Base-by-base conservation (phyloP, 2,113 vertebrate species). In the Podarcis cretensis region DNA sequence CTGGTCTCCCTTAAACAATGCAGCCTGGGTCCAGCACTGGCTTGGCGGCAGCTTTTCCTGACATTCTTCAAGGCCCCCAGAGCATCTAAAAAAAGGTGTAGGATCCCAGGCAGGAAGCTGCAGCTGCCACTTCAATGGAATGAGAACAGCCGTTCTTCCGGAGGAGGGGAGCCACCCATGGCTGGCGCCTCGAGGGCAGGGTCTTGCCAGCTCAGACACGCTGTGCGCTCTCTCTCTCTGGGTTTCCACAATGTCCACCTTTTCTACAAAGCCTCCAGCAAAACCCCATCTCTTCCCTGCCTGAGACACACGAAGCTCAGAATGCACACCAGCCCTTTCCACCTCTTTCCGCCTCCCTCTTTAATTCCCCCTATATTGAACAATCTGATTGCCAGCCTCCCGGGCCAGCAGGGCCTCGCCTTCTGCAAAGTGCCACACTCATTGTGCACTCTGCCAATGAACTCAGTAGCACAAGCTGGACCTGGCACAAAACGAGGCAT, bases 81-180 rank as follows among this genome's bases (percentile, higher is more conserved):
- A 68, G 85, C 43, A 43, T 59, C 91, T 90, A 91, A 91, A 90
- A 87, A 92, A 93, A 94, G 92, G 89, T 79, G 69, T 89, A 89
- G 87, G 89, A 84, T 87, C 83, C 89, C 83, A 78, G 57, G 85
- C 88, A 88, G 93, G 89, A 94, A 92, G 83, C 68, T 25, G 59
- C 40, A 85, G 43, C 48, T 35, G 30, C 81, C 85, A 85, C 87
- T 88, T 69, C 87, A 86, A n/a, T 3, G 48, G 85, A 74, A 2
- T 78, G 43, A 71, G 85, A 84, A 89, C 20, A 9, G 7, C 32
- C 9, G 32, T 73, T n/a, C 5, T 37, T 27, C 32, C 83, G 18
- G 54, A 20, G 54, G 59, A 20, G n/a, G n/a, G n/a, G 48, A 57
- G 32, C 30, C n/a, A 27, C 69, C 83, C 30, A 8, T 5, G 12